phyloP scores from a whole-genome alignment of 2,888 invertebrate genomes.

The Stramonita haemastoma region DNA sequence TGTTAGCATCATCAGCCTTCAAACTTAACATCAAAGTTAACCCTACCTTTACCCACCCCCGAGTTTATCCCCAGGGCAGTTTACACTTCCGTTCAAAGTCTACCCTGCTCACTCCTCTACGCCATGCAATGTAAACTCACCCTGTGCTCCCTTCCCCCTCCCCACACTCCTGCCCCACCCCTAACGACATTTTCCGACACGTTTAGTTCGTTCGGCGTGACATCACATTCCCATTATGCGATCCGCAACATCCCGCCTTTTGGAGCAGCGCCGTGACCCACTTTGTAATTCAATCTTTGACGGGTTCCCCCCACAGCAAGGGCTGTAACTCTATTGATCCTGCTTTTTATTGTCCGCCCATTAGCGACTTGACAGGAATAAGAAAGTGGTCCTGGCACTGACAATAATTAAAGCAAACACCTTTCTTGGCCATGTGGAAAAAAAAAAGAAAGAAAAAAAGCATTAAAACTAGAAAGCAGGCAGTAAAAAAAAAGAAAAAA shows the following conservation, averaged over 20 bases:
- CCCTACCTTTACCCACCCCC: conserved; percentile 4
- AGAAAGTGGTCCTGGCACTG: conserved; percentile 24
- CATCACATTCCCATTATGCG: conserved; percentile 43
- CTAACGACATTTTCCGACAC: conserved; percentile 30
- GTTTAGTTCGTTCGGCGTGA: conserved; percentile 35
- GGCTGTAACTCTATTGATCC: conserved; percentile 33
- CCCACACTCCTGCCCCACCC: neutral
- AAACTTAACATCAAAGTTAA: conserved; percentile 39
- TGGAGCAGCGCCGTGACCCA: conserved; percentile 33
- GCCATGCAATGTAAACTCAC: neutral
- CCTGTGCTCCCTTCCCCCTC: neutral
- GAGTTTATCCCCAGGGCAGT: neutral
- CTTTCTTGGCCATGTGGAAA: neutral
- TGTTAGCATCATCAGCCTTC: conserved; percentile 36
- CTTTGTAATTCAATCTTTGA: conserved; percentile 39
- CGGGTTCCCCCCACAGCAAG: conserved; percentile 23
- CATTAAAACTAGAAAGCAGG: neutral
- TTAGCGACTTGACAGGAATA: conserved; percentile 32
- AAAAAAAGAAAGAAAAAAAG: neutral
- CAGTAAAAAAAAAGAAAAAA: neutral
- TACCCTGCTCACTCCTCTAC: neutral
- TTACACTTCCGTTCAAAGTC: neutral
- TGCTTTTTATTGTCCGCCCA: conserved; percentile 36
- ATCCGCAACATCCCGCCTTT: neutral
- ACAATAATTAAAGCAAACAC: conserved; percentile 33